Conservation (phyloP, 2,113 vertebrate genomes). For the Tychaedon coryphoeus region DNA sequence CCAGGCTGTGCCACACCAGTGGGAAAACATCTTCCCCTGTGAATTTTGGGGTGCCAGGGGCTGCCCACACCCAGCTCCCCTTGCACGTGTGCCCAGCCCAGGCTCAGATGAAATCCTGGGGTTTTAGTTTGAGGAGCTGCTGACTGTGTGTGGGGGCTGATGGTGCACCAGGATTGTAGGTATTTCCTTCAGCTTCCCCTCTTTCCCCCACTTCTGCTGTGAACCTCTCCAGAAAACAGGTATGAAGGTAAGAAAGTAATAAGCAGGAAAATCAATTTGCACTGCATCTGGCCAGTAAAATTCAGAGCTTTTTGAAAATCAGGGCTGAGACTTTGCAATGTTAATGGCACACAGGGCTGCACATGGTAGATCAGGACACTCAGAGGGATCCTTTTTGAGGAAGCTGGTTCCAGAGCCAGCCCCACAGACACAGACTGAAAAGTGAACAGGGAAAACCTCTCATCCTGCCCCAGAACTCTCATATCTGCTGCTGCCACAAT, state of each 20-base stretch:
- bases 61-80: background rate
- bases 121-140: background rate
- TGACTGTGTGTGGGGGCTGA: background rate
- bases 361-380: rapidly evolving
- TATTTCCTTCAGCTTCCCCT: background rate
- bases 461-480: background rate
- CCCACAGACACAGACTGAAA: background rate
- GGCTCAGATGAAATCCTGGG: background rate
- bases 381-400: rapidly evolving
- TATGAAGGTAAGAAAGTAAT: background rate
- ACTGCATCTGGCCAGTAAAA: background rate
- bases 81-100: rapidly evolving
- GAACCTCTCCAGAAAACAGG: background rate
- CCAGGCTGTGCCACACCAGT: background rate
- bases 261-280: background rate
- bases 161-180: rapidly evolving
- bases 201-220: background rate
- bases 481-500: background rate
- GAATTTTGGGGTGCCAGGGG: background rate
- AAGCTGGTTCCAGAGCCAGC: background rate
- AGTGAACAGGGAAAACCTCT: background rate
- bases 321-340: background rate
- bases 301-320: background rate
- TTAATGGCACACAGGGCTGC: rapidly evolving
- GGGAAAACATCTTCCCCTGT: background rate